Conservation (phyloP, 2,888 invertebrate genomes). For the Cloeon dipterum region DNA sequence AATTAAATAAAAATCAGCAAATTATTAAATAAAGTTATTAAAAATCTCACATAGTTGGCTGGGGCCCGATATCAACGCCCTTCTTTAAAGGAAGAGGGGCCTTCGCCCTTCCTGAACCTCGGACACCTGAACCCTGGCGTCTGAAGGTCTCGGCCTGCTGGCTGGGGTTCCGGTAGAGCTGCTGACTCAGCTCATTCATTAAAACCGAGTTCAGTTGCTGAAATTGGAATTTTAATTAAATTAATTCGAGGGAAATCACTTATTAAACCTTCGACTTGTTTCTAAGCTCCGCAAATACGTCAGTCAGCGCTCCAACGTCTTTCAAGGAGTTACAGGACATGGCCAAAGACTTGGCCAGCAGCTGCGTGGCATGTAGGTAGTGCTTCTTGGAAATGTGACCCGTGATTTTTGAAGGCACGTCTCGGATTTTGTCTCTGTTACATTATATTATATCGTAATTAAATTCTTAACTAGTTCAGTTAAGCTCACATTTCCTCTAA, state of each 20-base stretch:
- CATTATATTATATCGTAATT: constrained; percentile 1
- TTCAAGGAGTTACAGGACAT: constrained; percentile 47
- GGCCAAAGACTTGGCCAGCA: constrained; percentile 41
- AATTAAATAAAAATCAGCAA: background rate
- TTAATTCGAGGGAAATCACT: background rate
- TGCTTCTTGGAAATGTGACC: constrained; percentile 44
- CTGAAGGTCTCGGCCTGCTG: constrained; percentile 26
- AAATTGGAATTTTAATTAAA: constrained; percentile 9
- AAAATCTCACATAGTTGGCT: background rate
- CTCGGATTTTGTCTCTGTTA: constrained; percentile 45
- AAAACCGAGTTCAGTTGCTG: constrained; percentile 43
- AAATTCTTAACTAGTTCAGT: constrained; percentile 3
- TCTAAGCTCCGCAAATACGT: constrained; percentile 53
- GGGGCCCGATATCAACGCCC: background rate
- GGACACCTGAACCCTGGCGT: constrained; percentile 29
- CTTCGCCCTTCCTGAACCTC: constrained; percentile 20
- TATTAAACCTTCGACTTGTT: constrained; percentile 30
- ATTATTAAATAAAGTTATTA: too few species aligned
- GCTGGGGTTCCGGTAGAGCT: constrained; percentile 41
- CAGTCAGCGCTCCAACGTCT: constrained; percentile 62
- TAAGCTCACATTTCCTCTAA: constrained; percentile 75
- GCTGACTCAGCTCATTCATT: constrained; percentile 43
- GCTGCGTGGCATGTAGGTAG: constrained; percentile 65
- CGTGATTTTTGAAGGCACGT: constrained; percentile 44
- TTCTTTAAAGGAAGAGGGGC: constrained; percentile 9